phyloP scores from a whole-genome alignment of 2,888 invertebrate species.

The Asteroscopus sphinx region DNA sequence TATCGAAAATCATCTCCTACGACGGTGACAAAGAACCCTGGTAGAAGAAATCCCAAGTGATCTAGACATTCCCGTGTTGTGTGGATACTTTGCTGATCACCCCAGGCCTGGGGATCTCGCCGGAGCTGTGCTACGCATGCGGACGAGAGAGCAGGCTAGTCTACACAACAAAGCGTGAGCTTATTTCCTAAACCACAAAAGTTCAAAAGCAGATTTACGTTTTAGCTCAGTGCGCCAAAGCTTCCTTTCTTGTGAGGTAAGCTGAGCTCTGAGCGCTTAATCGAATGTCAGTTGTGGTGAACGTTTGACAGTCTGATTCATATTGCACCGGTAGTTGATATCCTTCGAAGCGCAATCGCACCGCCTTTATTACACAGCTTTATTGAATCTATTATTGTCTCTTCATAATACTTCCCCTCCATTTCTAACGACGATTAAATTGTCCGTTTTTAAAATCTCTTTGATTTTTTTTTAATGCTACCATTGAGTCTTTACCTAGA shows the following conservation, averaged over 20 bases:
- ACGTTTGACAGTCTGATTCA: slow-evolving; percentile 38
- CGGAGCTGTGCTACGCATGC: too few relatives aligned
- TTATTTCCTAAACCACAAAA: slow-evolving; percentile 15
- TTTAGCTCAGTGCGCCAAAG: slow-evolving; percentile 13
- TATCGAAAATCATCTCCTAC: too few relatives aligned
- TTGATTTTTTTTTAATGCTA: slow-evolving; percentile 6
- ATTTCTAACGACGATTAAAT: slow-evolving; percentile 12
- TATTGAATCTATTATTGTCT: slow-evolving; percentile 25
- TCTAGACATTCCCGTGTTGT: too few relatives aligned
- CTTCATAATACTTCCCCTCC: slow-evolving; percentile 1
- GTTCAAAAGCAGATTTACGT: slow-evolving; percentile 24
- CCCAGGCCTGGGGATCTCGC: too few relatives aligned
- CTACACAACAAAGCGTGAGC: slow-evolving; percentile 13
- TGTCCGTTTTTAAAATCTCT: slow-evolving; percentile 10
- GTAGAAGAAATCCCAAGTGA: too few relatives aligned
- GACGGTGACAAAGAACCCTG: too few relatives aligned
- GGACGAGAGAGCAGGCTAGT: too few relatives aligned
- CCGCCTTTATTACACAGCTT: slow-evolving; percentile 3
- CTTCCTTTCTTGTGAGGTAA: slow-evolving; percentile 18
- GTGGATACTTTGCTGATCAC: too few relatives aligned
- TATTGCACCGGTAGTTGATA: slow-evolving; percentile 32
- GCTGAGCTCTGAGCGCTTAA: slow-evolving; percentile 29
- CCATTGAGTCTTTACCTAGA: not conserved
- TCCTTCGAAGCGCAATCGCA: slow-evolving; percentile 7
- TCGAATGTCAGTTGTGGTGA: slow-evolving; percentile 40